These are phyloP conservation scores for Drosophila guanche DNA, from an alignment of 1,140 invertebrate genomes.

Conservation along the genomic window DNA sequence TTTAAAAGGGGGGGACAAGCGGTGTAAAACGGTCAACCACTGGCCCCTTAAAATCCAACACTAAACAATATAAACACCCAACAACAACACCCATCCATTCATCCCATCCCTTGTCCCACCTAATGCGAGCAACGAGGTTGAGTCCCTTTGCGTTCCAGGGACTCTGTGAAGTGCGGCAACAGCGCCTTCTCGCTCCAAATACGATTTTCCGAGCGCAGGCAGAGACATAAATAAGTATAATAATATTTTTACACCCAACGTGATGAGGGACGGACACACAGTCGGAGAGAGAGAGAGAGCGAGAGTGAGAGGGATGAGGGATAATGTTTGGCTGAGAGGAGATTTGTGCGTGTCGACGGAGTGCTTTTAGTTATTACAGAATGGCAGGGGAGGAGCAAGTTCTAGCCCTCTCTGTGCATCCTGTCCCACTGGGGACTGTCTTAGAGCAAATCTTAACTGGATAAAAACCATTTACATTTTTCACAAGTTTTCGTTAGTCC, in stretches of 20 bases:
- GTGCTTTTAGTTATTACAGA: constrained; percentile 38
- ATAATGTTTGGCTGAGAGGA: constrained; percentile 30
- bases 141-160: constrained; percentile 3
- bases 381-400: constrained; percentile 5
- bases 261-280: background rate
- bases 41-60: too few species aligned
- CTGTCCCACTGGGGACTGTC: background rate
- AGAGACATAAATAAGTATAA: constrained; percentile 64
- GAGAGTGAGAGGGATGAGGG: constrained; percentile 17
- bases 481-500: constrained; percentile 22
- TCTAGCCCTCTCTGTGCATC: constrained; percentile 10
- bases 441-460: constrained; percentile 23
- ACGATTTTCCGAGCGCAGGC: constrained; percentile 36
- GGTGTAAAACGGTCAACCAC: too few species aligned
- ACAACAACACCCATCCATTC: too few species aligned
- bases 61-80: too few species aligned
- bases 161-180: constrained; percentile 63
- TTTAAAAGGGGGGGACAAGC: too few species aligned
- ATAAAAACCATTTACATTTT: constrained; percentile 36
- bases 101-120: too few species aligned
- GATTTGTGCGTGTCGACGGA: constrained; percentile 20
- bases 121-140: constrained; percentile 1
- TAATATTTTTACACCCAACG: constrained; percentile 37
- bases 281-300: background rate
- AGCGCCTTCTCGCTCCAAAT: constrained; percentile 37